These are phyloP conservation scores for Acleris cristana DNA, from an alignment of 2,888 invertebrate genomes.

Conservation along the genomic window DNA sequence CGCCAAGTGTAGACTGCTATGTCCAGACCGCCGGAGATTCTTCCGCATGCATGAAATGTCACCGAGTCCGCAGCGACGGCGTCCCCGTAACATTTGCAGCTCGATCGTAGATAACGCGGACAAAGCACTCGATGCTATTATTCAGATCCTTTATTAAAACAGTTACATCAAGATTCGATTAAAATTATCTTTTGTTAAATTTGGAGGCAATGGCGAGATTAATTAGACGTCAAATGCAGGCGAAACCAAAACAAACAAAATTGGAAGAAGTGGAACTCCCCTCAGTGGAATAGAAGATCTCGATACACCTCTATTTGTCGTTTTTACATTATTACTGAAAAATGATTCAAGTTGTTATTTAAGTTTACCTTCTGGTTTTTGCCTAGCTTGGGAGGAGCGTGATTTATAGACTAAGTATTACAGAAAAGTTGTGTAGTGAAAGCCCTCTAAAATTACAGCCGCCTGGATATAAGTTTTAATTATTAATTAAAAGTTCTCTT, in stretches of 20 bases:
- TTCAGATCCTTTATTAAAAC: not conserved
- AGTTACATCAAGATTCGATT: not conserved
- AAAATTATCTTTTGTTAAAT: not conserved
- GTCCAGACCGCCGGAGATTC: slow-evolving; percentile 10
- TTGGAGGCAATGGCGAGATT: no score
- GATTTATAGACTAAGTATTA: not conserved
- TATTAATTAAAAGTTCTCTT: slow-evolving; percentile 1
- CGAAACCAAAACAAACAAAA: no score
- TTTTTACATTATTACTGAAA: no score
- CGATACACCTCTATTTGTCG: no score
- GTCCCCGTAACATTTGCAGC: slow-evolving; percentile 34
- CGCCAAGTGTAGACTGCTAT: not conserved
- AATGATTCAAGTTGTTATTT: no score
- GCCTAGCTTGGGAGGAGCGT: not conserved
- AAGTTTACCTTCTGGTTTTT: not conserved
- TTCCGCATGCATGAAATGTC: slow-evolving; percentile 29
- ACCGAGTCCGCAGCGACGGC: slow-evolving; percentile 14
- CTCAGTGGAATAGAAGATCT: no score
- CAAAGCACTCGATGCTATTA: not conserved
- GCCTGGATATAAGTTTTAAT: not conserved
- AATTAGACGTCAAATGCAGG: no score
- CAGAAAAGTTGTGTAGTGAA: not conserved
- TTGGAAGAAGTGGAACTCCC: no score
- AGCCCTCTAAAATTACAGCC: not conserved
- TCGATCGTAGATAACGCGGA: slow-evolving; percentile 13